Evolutionary conservation across 2,888 invertebrate genomes (phyloP).

Genomic region (Apodemia mormo): DNA sequence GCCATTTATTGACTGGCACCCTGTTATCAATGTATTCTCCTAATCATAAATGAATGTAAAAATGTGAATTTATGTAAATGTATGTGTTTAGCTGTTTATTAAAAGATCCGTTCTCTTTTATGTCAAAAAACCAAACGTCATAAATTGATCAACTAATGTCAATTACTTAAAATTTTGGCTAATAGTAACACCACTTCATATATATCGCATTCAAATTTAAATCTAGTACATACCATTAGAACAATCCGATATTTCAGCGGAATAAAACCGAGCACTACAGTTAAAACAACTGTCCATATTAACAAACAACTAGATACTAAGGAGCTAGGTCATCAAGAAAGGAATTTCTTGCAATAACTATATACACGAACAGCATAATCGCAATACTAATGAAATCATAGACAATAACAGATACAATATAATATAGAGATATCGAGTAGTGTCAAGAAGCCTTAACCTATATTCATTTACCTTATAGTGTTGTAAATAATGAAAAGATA

Average conservation of each 20-base stretch:
- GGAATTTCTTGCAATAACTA: slow-evolving; percentile 12
- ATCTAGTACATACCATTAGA: background rate
- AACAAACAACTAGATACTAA: background rate
- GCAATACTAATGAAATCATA: slow-evolving; percentile 7
- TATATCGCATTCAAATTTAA: background rate
- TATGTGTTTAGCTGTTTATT: too few relatives aligned
- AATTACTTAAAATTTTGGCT: too few relatives aligned
- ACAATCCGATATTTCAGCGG: background rate
- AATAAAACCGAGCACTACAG: background rate
- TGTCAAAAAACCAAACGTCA: too few relatives aligned
- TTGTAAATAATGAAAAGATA: slow-evolving; percentile 7
- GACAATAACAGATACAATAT: slow-evolving; percentile 3
- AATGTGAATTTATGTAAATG: too few relatives aligned
- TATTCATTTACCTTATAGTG: slow-evolving; percentile 10
- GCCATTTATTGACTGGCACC: too few relatives aligned
- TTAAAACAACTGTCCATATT: slow-evolving; percentile 2
- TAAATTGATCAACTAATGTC: too few relatives aligned
- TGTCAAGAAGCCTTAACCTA: slow-evolving; percentile 7
- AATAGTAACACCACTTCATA: too few relatives aligned
- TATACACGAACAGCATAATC: slow-evolving; percentile 6
- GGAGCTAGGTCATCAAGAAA: background rate
- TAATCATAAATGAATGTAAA: too few relatives aligned
- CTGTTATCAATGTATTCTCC: too few relatives aligned
- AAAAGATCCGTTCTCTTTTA: too few relatives aligned
- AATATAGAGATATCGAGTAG: background rate